A percentile compares a stretch with the other conserved stretches of the same genome.
These are phyloP conservation scores for Silurus meridionalis DNA, from an alignment of 2,113 vertebrate species.

Conservation along the genomic window DNA sequence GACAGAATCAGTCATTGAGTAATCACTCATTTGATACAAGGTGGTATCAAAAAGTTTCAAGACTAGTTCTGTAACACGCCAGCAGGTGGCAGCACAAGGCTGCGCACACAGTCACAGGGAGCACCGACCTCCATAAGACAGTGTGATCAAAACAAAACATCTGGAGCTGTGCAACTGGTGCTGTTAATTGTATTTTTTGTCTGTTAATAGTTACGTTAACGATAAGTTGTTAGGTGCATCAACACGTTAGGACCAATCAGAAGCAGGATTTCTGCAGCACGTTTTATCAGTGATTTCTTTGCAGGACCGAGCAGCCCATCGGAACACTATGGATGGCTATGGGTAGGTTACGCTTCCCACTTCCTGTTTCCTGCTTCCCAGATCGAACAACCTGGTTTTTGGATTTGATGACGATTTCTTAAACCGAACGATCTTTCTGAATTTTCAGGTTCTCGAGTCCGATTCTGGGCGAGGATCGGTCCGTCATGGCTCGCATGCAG, in stretches of 20 bases:
- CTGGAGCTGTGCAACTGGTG: too few species aligned
- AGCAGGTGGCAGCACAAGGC: too few species aligned
- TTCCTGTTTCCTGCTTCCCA: neutral
- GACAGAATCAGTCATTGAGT: neutral
- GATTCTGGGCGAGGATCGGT: slow-evolving; percentile 71
- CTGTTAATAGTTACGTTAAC: neutral
- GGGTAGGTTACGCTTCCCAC: slow-evolving; percentile 22
- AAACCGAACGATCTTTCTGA: neutral
- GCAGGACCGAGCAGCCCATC: slow-evolving; percentile 26
- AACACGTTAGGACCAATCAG: neutral
- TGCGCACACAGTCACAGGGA: too few species aligned
- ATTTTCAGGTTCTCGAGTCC: slow-evolving; percentile 63
- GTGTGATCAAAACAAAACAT: too few species aligned
- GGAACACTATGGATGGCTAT: slow-evolving; percentile 46
- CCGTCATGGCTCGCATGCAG: slow-evolving; percentile 80
- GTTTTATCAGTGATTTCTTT: neutral
- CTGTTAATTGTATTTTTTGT: too few species aligned
- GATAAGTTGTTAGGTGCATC: neutral
- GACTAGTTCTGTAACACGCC: too few species aligned
- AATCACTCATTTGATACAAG: too few species aligned
- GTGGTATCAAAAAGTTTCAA: too few species aligned
- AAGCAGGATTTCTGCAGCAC: neutral
- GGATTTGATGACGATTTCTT: neutral
- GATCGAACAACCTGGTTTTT: too few species aligned
- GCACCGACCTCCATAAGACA: too few species aligned